Conservation (phyloP, 2,888 invertebrate genomes). For the Beris morrisii region DNA sequence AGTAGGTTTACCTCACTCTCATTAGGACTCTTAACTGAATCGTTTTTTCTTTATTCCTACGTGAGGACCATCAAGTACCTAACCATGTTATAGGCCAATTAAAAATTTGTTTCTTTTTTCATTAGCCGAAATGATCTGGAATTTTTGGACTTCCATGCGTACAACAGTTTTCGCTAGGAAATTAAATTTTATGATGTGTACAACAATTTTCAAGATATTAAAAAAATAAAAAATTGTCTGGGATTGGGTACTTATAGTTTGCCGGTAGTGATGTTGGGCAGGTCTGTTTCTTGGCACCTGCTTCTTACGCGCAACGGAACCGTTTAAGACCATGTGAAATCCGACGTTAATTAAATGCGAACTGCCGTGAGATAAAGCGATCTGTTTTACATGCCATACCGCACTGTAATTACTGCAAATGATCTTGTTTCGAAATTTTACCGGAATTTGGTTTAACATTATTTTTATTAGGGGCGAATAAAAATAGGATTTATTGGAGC, state of each 20-base stretch:
- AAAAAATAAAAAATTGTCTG: not conserved
- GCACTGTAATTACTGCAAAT: too few relatives aligned
- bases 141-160: conserved; percentile 11
- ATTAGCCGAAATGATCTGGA: conserved; percentile 23
- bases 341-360: conserved; percentile 4
- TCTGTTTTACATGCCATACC: too few relatives aligned
- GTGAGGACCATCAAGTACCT: not conserved
- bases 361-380: not conserved
- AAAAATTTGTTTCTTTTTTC: conserved; percentile 28
- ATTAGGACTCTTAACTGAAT: conserved; percentile 5
- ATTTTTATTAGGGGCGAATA: not conserved
- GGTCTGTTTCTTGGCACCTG: conserved; percentile 17
- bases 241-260: too few relatives aligned
- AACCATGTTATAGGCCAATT: not conserved
- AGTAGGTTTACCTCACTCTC: not conserved
- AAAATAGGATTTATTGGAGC: too few relatives aligned
- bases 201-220: conserved; percentile 30
- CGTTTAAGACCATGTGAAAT: conserved; percentile 25
- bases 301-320: conserved; percentile 4
- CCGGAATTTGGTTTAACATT: conserved; percentile 22
- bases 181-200: conserved; percentile 30
- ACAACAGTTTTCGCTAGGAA: conserved; percentile 20
- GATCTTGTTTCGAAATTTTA: conserved; percentile 7
- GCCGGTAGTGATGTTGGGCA: too few relatives aligned
- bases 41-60: not conserved